A percentile compares a stretch with the other conserved stretches of the same genome.
These are phyloP conservation scores for Drosophila sechellia DNA, from an alignment of 1,140 invertebrate genomes.

Conservation along the genomic window DNA sequence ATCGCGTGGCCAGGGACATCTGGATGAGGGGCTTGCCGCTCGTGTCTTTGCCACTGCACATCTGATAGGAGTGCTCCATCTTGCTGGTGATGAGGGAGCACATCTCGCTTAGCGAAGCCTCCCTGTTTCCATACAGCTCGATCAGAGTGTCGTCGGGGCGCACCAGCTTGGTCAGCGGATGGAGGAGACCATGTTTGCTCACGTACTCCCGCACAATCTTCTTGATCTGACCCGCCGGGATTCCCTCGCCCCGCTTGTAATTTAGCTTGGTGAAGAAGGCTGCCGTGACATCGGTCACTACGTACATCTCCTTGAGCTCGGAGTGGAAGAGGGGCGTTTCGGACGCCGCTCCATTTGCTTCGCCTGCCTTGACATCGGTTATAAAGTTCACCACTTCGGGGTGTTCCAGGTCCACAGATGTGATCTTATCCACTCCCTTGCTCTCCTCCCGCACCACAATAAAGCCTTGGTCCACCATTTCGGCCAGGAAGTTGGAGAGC, in stretches of 20 bases:
- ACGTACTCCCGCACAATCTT: conserved; percentile 91
- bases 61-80: conserved; percentile 91
- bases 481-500: conserved; percentile 91
- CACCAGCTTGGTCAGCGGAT: conserved; percentile 85
- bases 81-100: conserved; percentile 88
- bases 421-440: conserved; percentile 90
- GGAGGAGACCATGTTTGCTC: conserved; percentile 89
- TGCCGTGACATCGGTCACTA: conserved; percentile 85
- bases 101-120: conserved; percentile 89
- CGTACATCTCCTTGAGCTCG: conserved; percentile 89
- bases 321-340: conserved; percentile 77
- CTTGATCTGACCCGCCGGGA: conserved; percentile 89
- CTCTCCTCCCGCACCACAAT: conserved; percentile 89
- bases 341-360: conserved; percentile 39
- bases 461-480: conserved; percentile 88
- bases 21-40: conserved; percentile 92
- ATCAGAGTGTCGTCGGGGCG: conserved; percentile 82
- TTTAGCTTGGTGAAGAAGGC: conserved; percentile 82
- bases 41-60: conserved; percentile 86
- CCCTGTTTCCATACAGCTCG: conserved; percentile 73
- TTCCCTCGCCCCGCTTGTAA: conserved; percentile 90
- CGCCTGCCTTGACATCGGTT: conserved; percentile 63
- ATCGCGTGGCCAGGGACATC: conserved; percentile 91
- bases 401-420: conserved; percentile 86
- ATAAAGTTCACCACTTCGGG: conserved; percentile 85